These are phyloP conservation scores for Crocuta crocuta DNA, from an alignment of 2,113 vertebrate species.

Conservation along the genomic window DNA sequence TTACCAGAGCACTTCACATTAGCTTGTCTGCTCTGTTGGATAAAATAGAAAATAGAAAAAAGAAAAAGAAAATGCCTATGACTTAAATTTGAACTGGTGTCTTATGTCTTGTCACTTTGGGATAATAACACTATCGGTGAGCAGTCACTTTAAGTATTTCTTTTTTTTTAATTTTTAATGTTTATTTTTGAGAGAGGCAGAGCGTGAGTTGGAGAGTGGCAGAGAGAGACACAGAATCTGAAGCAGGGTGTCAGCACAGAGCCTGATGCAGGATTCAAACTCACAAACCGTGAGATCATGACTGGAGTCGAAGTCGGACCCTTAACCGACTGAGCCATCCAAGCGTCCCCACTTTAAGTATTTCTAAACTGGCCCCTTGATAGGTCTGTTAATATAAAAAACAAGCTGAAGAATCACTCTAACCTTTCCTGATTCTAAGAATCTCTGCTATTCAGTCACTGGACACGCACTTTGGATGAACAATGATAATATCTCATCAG, in stretches of 20 bases:
- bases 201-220: too few species aligned
- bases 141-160: neutral
- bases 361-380: neutral
- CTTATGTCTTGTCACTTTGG: neutral
- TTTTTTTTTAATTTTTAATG: too few species aligned
- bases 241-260: too few species aligned
- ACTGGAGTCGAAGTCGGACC: too few species aligned
- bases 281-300: too few species aligned
- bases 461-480: constrained; percentile 31
- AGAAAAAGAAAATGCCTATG: neutral
- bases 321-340: too few species aligned
- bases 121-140: neutral
- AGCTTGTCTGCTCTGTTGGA: neutral
- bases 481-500: neutral
- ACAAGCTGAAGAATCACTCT: neutral
- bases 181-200: too few species aligned
- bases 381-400: neutral
- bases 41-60: neutral
- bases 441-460: neutral
- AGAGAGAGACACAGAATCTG: too few species aligned
- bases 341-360: too few species aligned
- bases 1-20: neutral
- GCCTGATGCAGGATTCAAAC: too few species aligned
- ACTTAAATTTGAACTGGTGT: neutral
- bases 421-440: neutral